Evolutionary conservation across 2,888 invertebrate species (phyloP), one percentile per base, ranked within the genome.

Genomic region (Polydrusus tereticollis): DNA sequence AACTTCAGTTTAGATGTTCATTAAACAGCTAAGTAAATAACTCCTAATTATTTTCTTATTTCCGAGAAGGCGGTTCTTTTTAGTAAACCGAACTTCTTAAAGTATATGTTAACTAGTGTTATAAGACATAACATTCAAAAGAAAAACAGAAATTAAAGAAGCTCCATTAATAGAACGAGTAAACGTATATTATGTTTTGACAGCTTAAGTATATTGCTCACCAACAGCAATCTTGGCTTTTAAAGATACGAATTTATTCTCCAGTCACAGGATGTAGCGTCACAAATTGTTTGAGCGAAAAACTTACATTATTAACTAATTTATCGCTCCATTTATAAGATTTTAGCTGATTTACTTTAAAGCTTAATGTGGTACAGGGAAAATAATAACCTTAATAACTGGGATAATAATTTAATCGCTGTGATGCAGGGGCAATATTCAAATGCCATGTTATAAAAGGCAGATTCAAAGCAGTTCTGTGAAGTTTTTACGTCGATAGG

Each of bases 121-220:
- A 41, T 60, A 62, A 50, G 38, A 57, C 55, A 41, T 36, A 66
- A 55, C 43, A 43, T 52, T 45, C 38, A 58, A 36, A 67, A 58
- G 55, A 45, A 55, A 29, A 62, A 62, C 60, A 62, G 18, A 64
- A 70, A 63, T 55, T 47, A 47, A 43, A 64, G 64, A 21, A 45
- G 70, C 55, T 38, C 64, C 70, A 70, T 70, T 64, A 70, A 64
- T 70, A 70, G 64, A 43, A 36, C 47, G 14, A 67, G 50, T 47
- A 60, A 67, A 72, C 66, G 57, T 72, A 72, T 52, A 62, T 67
- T 62, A 41, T 72, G 72, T 72, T 72, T 72, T 72, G 72, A 72
- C 72, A 72, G 62, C 67, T 72, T 67, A 72, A 72, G 66, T 72
- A 72, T 67, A 65, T 71, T 58, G 57, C 65, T 59, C 59, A 57